Conservation (phyloP, 2,113 vertebrate species). For the Fregata magnificens region DNA sequence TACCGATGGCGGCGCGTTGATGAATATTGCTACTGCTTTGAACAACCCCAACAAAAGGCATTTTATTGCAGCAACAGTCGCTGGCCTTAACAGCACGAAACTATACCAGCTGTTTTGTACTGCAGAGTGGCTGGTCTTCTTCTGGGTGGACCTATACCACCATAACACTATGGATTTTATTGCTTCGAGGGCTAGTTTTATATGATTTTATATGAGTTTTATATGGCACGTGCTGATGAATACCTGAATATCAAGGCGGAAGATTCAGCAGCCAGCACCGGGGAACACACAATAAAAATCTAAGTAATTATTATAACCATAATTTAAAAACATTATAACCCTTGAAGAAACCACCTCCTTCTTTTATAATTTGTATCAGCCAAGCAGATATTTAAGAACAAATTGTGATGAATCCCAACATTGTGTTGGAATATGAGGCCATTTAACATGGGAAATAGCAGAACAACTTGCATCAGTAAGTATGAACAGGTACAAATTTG, state of each 20-base stretch:
- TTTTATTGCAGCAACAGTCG: accelerated
- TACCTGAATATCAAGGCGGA: neutral
- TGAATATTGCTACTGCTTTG: neutral
- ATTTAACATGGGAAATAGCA: neutral
- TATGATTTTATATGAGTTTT: neutral
- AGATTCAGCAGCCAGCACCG: neutral
- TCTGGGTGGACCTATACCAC: neutral
- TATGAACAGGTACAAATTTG: neutral
- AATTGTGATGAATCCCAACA: neutral
- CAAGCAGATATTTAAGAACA: neutral
- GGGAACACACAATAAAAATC: neutral
- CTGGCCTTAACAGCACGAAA: accelerated
- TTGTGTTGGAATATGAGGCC: accelerated
- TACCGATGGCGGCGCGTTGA: accelerated
- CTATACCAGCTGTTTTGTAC: neutral
- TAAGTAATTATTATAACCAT: neutral
- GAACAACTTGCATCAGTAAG: neutral
- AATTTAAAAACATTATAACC: neutral
- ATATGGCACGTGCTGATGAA: neutral
- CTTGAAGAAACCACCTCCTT: neutral
- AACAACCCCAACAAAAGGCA: neutral
- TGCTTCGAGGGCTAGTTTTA: neutral
- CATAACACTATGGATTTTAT: accelerated
- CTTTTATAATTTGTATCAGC: neutral
- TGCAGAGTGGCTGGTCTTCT: neutral